A percentile compares a stretch with the other conserved stretches of the same genome.
Conservation (phyloP, 2,797 vertebrate species). For the Paramormyrops hopkinsi region DNA sequence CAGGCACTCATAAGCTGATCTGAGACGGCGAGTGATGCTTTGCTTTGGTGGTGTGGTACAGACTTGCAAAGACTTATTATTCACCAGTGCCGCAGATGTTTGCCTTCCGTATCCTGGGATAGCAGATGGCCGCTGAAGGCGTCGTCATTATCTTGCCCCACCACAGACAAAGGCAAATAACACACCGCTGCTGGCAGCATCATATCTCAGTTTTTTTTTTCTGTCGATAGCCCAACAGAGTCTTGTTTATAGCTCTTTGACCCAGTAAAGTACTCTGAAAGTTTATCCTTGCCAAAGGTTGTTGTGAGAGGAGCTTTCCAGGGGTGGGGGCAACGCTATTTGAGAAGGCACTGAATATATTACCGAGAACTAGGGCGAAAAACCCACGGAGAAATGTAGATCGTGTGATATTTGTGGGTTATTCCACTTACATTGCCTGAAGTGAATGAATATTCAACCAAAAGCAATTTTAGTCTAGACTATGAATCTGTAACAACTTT, state of each 20-base stretch:
- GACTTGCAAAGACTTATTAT: neutral
- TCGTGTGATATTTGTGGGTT: neutral
- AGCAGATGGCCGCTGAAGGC: neutral
- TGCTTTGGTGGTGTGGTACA: neutral
- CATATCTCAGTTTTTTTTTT: neutral
- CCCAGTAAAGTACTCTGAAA: neutral
- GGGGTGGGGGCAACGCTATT: neutral
- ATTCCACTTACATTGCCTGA: neutral
- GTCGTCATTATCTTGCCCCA: neutral
- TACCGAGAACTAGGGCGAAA: neutral
- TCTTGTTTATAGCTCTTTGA: neutral
- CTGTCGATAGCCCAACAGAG: neutral
- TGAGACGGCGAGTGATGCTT: neutral
- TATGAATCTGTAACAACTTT: neutral
- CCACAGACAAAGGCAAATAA: neutral
- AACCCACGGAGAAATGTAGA: neutral
- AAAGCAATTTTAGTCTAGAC: neutral
- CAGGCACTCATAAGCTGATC: neutral
- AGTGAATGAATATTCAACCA: neutral
- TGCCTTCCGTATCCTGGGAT: neutral
- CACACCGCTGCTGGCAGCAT: neutral
- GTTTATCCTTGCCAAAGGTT: neutral
- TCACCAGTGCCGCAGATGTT: neutral
- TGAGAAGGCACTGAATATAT: neutral
- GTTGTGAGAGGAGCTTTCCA: neutral